Base-by-base conservation (phyloP, 2,113 vertebrate genomes). In the Microtus ochrogaster region DNA sequence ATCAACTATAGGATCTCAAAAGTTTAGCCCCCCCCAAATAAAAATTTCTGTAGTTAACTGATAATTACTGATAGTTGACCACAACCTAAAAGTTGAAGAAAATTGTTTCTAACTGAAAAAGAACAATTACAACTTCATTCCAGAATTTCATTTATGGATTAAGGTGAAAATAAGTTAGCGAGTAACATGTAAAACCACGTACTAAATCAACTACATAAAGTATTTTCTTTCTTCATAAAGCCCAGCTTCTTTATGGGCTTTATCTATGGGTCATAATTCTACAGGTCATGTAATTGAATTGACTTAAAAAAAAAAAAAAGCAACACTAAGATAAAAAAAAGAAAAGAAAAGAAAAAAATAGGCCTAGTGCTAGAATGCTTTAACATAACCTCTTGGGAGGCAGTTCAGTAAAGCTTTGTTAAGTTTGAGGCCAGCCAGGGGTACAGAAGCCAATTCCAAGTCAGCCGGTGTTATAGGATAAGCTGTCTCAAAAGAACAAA, bases 131-230 rank as follows among this genome's bases (percentile, higher is more conserved):
- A 92, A 96, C 22, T 68, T 87, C 63, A 70, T 84, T 95, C 55
- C 87, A 74, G 30, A 82, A 93, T 68, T 92, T 63, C 30, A 94
- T 41, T 6, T 65, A 88, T 74, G 22, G 89, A 89, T 63, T 91
- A 93, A 90, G 92, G 33, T 63, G 30, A 89, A 81, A 79, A 81
- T 86, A 74, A 79, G 55, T 30, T 61, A 89, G 41, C 21, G 11
- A 95, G 36, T 84, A 92, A 74, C 24, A 82, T 36, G 17, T 26
- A 65, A 73, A 12, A n/a, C 39, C 78, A 12, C 77, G 21, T 52
- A n/a, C 7, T 72, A 14, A 65, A n/a, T n/a, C 81, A 81, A 39
- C 65, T 93, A 68, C 52, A n/a, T 8, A 96, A 19, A 68, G 41
- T 84, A 92, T 74, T 73, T 94, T 84, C 49, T 73, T 88, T 92